Percentiles rank a stretch among this genome's conserved stretches.
Conservation (phyloP, 2,113 vertebrate species). For the Festucalex cinctus region DNA sequence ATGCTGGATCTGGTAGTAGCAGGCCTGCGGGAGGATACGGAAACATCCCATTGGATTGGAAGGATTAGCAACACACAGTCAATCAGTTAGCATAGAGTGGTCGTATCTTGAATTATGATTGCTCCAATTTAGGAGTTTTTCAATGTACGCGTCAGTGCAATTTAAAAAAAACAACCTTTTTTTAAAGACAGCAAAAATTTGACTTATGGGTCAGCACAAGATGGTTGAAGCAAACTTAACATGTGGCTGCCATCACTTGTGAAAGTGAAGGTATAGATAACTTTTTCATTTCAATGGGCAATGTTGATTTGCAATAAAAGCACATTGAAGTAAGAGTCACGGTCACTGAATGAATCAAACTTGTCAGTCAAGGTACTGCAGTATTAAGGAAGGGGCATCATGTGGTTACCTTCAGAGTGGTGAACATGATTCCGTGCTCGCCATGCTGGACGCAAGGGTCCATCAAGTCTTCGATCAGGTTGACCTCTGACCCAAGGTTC, state of each 20-base stretch:
- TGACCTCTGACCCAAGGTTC: constrained; percentile 96
- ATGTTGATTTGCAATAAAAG: too few relatives aligned
- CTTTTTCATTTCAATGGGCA: too few relatives aligned
- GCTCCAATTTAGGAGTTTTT: too few relatives aligned
- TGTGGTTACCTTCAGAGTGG: constrained; percentile 85
- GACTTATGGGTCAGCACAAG: not conserved
- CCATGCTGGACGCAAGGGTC: constrained; percentile 95
- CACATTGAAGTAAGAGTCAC: not conserved
- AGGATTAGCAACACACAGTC: not conserved
- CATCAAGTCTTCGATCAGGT: constrained; percentile 96
- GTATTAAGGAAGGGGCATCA: not conserved
- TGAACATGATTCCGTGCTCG: constrained; percentile 99
- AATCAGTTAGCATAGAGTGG: not conserved
- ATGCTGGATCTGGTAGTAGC: constrained; percentile 98
- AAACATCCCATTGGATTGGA: not conserved
- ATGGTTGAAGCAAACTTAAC: too few relatives aligned
- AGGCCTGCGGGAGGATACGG: constrained; percentile 76
- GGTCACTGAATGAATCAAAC: not conserved
- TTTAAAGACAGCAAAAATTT: too few relatives aligned
- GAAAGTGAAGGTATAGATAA: not conserved
- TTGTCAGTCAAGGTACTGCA: not conserved
- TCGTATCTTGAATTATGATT: too few relatives aligned
- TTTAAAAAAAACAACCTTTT: too few relatives aligned
- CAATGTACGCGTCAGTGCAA: too few relatives aligned
- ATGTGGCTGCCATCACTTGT: not conserved